Percentiles rank a stretch among this genome's conserved stretches.
phyloP scores from a whole-genome alignment of 2,797 vertebrate genomes.

The Emys orbicularis region DNA sequence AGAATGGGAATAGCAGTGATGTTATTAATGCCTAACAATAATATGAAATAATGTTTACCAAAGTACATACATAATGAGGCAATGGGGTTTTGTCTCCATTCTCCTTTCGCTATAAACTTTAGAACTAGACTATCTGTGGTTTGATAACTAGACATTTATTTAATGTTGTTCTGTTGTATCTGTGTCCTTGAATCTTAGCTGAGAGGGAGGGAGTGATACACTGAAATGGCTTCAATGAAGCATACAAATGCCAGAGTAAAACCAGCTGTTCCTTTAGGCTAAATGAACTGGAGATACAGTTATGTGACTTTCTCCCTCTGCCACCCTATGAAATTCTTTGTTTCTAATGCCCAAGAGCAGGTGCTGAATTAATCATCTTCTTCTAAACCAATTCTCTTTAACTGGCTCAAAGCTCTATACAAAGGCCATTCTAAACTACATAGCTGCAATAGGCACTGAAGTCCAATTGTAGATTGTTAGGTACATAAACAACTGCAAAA shows the following conservation, averaged over 20 bases:
- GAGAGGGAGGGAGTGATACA: background rate
- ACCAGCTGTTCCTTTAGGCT: constrained; percentile 16
- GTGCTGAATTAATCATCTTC: background rate
- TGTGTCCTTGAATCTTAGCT: background rate
- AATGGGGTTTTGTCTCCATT: background rate
- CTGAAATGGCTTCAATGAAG: background rate
- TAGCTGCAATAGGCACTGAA: rapidly evolving
- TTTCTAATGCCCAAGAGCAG: background rate
- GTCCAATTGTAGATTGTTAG: background rate
- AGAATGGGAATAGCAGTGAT: background rate
- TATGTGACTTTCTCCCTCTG: background rate
- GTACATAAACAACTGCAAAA: constrained; percentile 6
- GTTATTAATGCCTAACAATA: background rate
- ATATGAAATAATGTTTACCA: constrained; percentile 38
- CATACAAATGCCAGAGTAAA: rapidly evolving
- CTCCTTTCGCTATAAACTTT: constrained; percentile 18
- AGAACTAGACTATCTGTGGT: background rate
- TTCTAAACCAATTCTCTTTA: background rate
- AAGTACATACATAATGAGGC: constrained; percentile 29
- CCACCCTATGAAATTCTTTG: background rate
- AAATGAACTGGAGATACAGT: background rate
- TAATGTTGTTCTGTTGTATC: background rate
- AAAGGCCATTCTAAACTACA: rapidly evolving
- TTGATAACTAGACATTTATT: constrained; percentile 30
- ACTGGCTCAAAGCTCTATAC: rapidly evolving